Conservation (phyloP, 2,888 invertebrate genomes). For the Ornithoptera alexandrae region DNA sequence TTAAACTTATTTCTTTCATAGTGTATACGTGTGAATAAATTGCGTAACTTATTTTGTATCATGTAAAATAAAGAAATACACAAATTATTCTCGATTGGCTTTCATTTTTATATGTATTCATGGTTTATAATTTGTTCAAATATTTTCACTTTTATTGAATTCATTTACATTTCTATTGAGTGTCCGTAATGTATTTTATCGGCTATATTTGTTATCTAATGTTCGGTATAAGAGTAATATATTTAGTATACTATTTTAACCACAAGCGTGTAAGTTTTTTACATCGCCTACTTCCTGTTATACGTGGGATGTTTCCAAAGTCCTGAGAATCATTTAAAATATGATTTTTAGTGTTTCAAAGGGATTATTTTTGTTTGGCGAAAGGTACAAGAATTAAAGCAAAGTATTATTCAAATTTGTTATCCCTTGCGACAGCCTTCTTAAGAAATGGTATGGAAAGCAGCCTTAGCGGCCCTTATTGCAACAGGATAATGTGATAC, state of each 20-base stretch:
- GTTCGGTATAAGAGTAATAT: background rate
- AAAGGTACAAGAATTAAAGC: too few species aligned
- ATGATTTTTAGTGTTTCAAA: too few species aligned
- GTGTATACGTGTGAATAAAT: background rate
- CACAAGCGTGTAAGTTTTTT: background rate
- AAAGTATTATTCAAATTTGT: too few species aligned
- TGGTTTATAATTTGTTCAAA: background rate
- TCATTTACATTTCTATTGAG: background rate
- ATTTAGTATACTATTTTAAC: background rate
- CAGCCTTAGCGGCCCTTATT: too few species aligned
- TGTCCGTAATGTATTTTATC: background rate
- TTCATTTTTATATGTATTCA: too few species aligned
- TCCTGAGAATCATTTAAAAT: too few species aligned
- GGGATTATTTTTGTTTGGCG: too few species aligned
- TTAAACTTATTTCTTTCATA: background rate
- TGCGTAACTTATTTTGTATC: background rate
- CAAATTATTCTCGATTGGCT: too few species aligned
- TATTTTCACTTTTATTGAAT: background rate
- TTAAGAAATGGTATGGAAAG: too few species aligned
- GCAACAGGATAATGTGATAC: too few species aligned
- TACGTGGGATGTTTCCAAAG: background rate
- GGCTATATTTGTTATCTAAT: background rate
- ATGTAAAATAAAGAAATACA: background rate
- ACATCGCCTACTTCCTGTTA: background rate
- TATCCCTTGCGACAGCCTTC: too few species aligned